Conservation (phyloP, 2,797 vertebrate genomes). For the Petrocephalus sullivani region DNA sequence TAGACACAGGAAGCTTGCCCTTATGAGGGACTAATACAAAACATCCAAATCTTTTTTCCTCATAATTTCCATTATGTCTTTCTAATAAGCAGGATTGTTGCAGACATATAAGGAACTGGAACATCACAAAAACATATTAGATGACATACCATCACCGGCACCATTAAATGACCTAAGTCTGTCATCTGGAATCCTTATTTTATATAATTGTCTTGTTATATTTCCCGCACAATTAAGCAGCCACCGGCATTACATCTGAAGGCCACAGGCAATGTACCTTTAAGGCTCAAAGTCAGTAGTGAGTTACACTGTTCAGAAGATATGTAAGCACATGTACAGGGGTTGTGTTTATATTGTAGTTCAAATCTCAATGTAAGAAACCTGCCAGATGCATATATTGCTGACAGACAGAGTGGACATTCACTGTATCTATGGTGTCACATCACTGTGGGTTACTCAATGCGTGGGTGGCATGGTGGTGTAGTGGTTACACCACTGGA, state of each 20-base stretch:
- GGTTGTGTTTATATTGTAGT: not conserved
- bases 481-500: too few species aligned
- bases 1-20: not conserved
- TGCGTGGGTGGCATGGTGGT: too few species aligned
- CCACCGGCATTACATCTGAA: not conserved
- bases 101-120: slow-evolving; percentile 30
- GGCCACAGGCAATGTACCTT: not conserved
- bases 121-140: not conserved
- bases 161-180: not conserved
- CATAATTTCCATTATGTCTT: not conserved
- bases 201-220: not conserved
- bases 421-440: not conserved
- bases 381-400: not conserved
- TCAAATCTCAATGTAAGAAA: not conserved
- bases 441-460: not conserved
- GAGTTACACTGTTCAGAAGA: not conserved
- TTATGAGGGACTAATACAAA: not conserved
- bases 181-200: not conserved
- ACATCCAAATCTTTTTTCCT: not conserved
- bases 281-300: slow-evolving; percentile 4
- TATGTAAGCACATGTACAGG: not conserved
- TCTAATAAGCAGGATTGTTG: not conserved
- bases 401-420: not conserved
- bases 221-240: not conserved
- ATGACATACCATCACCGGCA: not conserved